A percentile compares a stretch with the other conserved stretches of the same genome.
phyloP scores from a whole-genome alignment of 2,797 vertebrate species.

The Catharus ustulatus region DNA sequence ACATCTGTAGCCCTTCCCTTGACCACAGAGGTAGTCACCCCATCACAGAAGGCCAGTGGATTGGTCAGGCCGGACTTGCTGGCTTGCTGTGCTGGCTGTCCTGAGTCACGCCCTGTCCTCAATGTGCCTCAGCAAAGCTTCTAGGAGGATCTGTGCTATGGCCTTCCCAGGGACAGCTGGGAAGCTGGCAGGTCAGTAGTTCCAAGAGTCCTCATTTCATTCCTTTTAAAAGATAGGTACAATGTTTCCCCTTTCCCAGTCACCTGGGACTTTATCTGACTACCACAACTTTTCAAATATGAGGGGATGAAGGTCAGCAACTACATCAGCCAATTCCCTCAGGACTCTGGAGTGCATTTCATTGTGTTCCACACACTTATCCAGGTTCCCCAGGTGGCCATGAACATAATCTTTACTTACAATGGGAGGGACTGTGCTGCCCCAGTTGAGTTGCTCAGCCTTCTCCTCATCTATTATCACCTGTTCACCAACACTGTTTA shows the following conservation, averaged over 20 bases:
- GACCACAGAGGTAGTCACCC: background rate
- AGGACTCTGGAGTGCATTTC: background rate
- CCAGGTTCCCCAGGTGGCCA: too few relatives aligned
- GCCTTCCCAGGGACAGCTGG: background rate
- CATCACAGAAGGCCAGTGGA: too few relatives aligned
- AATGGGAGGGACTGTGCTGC: background rate
- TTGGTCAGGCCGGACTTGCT: background rate
- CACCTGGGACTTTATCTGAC: background rate
- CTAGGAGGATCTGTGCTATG: background rate
- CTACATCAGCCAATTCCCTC: background rate
- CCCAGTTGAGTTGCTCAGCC: background rate
- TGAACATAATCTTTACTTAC: background rate
- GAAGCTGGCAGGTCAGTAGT: background rate
- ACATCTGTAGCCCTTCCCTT: background rate
- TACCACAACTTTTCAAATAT: background rate
- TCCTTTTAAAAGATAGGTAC: background rate
- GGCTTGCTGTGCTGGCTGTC: background rate
- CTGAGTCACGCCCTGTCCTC: background rate
- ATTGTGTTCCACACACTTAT: background rate
- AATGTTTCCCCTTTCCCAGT: background rate
- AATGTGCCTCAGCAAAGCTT: background rate
- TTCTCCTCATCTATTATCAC: background rate
- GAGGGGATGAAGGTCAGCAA: rapidly evolving
- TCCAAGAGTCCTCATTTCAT: background rate
- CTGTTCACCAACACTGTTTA: background rate